phyloP scores from a whole-genome alignment of 2,888 invertebrate species.

The Leucania comma region DNA sequence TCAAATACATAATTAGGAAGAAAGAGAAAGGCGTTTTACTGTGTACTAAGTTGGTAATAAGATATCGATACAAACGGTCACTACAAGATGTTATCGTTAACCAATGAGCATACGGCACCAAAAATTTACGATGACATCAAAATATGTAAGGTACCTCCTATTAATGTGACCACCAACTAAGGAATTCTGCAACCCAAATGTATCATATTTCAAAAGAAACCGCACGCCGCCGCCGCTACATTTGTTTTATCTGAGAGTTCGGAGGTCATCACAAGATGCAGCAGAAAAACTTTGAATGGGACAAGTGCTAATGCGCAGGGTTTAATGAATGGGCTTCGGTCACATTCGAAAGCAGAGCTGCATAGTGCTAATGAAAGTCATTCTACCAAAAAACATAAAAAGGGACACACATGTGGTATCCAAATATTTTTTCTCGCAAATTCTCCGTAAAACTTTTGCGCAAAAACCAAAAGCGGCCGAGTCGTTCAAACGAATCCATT shows the following conservation, averaged over 20 bases:
- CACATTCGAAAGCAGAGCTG: constrained; percentile 39
- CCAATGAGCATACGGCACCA: constrained; percentile 28
- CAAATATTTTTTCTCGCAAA: constrained; percentile 56
- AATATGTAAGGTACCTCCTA: constrained; percentile 42
- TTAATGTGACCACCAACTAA: constrained; percentile 75
- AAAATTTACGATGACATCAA: constrained; percentile 55
- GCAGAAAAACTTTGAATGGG: constrained; percentile 71
- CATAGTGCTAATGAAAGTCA: constrained; percentile 45
- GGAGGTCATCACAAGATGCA: constrained; percentile 69
- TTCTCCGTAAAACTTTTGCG: constrained; percentile 72
- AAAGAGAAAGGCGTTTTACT: constrained; percentile 59
- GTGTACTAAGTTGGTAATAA: constrained; percentile 32
- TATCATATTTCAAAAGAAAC: constrained; percentile 78
- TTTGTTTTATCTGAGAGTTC: constrained; percentile 72
- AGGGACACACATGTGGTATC: constrained; percentile 68
- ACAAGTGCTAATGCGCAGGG: constrained; percentile 70
- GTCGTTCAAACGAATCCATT: constrained; percentile 74
- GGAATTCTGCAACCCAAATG: constrained; percentile 71
- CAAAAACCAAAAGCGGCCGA: constrained; percentile 74
- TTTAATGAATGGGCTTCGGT: constrained; percentile 65
- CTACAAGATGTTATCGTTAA: constrained; percentile 23
- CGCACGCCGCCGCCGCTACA: constrained; percentile 72
- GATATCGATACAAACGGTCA: constrained; percentile 25
- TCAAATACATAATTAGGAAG: constrained; percentile 47
- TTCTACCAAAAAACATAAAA: constrained; percentile 50